These are phyloP conservation scores for Enteromius radiatus DNA, from an alignment of 2,797 vertebrate genomes.

Conservation along the genomic window DNA sequence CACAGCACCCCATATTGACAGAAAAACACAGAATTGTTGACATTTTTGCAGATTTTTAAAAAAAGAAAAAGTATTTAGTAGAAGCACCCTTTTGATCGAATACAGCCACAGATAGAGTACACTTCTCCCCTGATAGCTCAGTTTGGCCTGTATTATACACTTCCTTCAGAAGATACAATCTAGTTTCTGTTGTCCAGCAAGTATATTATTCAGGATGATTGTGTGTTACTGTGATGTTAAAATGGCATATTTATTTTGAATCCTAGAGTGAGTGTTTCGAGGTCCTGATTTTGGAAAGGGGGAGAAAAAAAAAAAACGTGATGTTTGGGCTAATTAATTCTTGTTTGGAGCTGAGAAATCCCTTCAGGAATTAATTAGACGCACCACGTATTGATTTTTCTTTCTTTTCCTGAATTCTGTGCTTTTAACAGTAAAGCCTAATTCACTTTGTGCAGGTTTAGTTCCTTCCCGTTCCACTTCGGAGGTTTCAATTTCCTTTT, in stretches of 20 bases:
- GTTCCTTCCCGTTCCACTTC: constrained; percentile 53
- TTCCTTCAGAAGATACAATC: neutral
- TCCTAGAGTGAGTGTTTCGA: constrained; percentile 2
- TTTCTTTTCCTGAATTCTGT: constrained; percentile 33
- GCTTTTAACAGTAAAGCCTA: constrained; percentile 52
- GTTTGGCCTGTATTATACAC: no score
- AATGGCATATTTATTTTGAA: constrained; percentile 2
- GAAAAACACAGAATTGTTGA: no score
- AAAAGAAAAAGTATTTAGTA: no score
- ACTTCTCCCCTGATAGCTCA: no score
- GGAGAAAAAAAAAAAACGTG: neutral
- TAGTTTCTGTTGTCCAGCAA: neutral
- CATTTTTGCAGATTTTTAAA: no score
- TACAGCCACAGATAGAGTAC: no score
- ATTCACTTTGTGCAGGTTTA: constrained; percentile 50
- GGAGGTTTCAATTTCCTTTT: constrained; percentile 46
- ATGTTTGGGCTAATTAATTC: constrained; percentile 44
- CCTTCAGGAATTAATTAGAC: constrained; percentile 46
- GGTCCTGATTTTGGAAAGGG: neutral
- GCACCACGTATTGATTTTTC: constrained; percentile 42
- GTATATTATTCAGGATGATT: neutral
- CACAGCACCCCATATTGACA: no score
- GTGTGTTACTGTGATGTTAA: neutral
- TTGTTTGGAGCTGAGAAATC: constrained; percentile 43
- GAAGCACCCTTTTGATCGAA: no score